These are phyloP conservation scores for Diaphora mendica DNA, from an alignment of 2,888 invertebrate genomes.

Conservation along the genomic window DNA sequence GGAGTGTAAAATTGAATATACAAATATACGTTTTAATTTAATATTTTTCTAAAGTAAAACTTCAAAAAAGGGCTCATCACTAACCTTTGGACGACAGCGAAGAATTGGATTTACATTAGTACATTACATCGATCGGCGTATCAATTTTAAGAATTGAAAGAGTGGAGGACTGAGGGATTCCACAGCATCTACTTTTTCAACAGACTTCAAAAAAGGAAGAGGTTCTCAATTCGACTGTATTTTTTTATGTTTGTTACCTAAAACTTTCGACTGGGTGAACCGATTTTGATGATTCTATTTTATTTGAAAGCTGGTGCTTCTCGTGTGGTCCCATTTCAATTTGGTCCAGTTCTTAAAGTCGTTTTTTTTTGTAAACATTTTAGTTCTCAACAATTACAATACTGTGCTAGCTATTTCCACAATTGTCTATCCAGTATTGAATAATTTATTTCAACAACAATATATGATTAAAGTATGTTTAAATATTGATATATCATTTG, in stretches of 20 bases:
- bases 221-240: no score
- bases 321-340: no score
- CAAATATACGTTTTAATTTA: conserved; percentile 39
- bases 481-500: conserved; percentile 12
- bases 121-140: conserved; percentile 18
- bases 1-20: conserved; percentile 35
- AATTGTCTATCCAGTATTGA: not conserved
- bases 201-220: no score
- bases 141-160: not conserved
- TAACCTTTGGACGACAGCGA: conserved; percentile 64
- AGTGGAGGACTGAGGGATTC: not conserved
- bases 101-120: conserved; percentile 14
- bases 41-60: conserved; percentile 35
- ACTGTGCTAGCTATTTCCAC: conserved; percentile 1
- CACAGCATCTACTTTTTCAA: not conserved
- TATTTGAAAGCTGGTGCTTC: no score
- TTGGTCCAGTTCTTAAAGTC: no score
- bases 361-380: no score
- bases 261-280: no score
- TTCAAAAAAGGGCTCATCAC: conserved; percentile 54
- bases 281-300: no score
- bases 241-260: no score
- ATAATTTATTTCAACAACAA: conserved; percentile 9
- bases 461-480: conserved; percentile 12
- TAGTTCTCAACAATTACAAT: not conserved